phyloP scores from a whole-genome alignment of 2,888 invertebrate species.

The Dexiosoma caninum region DNA sequence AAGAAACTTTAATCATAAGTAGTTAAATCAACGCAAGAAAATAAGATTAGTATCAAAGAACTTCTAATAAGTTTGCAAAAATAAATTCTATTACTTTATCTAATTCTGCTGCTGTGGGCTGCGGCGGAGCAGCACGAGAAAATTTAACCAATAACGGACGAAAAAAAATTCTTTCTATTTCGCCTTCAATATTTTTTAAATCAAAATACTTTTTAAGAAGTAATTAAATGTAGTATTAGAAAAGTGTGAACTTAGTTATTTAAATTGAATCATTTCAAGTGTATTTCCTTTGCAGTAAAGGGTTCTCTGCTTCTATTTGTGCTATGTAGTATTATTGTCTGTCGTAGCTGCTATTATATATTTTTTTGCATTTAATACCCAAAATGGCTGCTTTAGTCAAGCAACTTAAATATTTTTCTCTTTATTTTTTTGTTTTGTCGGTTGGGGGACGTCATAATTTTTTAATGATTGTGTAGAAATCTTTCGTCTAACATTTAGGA shows the following conservation, averaged over 20 bases:
- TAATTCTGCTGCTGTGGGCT: constrained; percentile 1
- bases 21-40: background rate
- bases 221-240: background rate
- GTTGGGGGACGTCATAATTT: constrained; percentile 31
- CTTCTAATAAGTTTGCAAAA: background rate
- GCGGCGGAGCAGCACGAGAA: background rate
- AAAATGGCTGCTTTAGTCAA: constrained; percentile 74
- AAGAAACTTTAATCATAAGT: too few species aligned
- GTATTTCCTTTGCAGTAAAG: constrained; percentile 21
- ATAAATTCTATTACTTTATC: constrained; percentile 32
- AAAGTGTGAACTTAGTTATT: background rate
- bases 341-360: constrained; percentile 31
- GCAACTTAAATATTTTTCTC: constrained; percentile 40
- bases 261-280: background rate
- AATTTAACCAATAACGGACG: too few species aligned
- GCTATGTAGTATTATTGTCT: constrained; percentile 36
- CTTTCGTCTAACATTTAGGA: background rate
- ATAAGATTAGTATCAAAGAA: background rate
- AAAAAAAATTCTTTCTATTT: constrained; percentile 3
- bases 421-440: background rate
- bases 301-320: constrained; percentile 42
- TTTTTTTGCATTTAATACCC: constrained; percentile 67
- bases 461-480: constrained; percentile 12
- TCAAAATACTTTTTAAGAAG: background rate
- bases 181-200: too few species aligned